phyloP scores from a whole-genome alignment of 1,140 invertebrate species.

The Lucilia sericata region DNA sequence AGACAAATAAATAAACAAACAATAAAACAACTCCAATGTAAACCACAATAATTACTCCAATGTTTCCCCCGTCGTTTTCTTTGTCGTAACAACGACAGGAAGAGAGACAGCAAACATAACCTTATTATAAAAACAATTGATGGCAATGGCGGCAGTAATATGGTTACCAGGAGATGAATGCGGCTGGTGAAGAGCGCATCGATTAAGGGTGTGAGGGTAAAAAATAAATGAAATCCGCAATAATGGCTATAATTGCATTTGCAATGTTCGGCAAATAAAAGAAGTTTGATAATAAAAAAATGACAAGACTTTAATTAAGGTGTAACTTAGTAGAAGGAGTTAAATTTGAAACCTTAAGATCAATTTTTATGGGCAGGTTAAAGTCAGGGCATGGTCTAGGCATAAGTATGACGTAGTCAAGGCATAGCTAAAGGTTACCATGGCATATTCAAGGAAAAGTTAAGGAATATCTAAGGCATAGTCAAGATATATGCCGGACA shows the following conservation, averaged over 20 bases:
- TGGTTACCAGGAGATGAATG: background rate
- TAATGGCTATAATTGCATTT: slow-evolving; percentile 39
- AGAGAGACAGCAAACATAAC: background rate
- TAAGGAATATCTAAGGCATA: too few species aligned
- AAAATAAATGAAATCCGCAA: slow-evolving; percentile 15
- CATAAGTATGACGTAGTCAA: too few species aligned
- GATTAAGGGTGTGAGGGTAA: background rate
- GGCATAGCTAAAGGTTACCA: too few species aligned
- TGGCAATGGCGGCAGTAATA: background rate
- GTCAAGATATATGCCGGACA: too few species aligned
- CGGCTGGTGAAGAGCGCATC: background rate
- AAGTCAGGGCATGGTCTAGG: too few species aligned
- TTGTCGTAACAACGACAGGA: background rate
- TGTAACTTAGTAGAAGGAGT: too few species aligned
- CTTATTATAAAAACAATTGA: slow-evolving; percentile 1
- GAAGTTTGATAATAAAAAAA: too few species aligned
- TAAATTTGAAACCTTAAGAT: too few species aligned
- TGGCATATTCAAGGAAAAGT: too few species aligned
- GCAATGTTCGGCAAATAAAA: background rate
- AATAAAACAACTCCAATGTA: background rate
- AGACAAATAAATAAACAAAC: slow-evolving; percentile 6
- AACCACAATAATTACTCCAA: background rate
- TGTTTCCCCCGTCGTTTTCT: background rate
- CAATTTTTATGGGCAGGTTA: too few species aligned
- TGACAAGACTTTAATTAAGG: too few species aligned